These are phyloP conservation scores for Delia radicum DNA, from an alignment of 1,140 invertebrate genomes.

Conservation along the genomic window DNA sequence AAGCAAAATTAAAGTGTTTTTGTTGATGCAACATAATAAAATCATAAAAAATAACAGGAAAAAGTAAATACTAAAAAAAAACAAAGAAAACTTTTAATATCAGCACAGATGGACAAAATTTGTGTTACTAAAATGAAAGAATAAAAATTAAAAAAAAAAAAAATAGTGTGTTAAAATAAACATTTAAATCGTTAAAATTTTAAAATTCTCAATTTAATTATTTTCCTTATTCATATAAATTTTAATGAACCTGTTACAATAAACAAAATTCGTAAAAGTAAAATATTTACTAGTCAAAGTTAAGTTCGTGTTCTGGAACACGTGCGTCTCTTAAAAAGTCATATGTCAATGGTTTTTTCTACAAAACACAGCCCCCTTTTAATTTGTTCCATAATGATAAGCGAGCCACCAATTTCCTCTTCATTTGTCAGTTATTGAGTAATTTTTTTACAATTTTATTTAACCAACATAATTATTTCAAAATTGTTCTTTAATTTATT, in stretches of 20 bases:
- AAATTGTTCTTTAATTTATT: conserved; percentile 2
- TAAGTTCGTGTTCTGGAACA: no score
- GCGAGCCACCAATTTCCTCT: background rate
- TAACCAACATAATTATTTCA: background rate
- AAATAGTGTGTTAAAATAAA: no score
- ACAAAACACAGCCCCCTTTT: background rate
- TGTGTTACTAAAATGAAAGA: no score
- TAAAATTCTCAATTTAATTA: no score
- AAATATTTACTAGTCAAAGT: no score
- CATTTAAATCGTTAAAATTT: no score
- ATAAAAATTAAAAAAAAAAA: no score
- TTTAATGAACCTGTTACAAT: no score
- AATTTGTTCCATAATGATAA: background rate
- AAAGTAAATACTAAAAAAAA: background rate
- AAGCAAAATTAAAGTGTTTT: background rate
- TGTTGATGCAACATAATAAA: background rate
- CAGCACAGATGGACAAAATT: background rate
- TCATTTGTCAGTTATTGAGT: background rate
- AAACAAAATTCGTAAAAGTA: no score
- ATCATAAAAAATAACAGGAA: background rate
- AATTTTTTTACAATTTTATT: background rate
- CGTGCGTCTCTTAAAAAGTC: background rate
- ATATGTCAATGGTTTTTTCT: background rate
- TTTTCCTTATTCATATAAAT: no score
- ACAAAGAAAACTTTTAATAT: background rate